Percentiles rank a stretch among this genome's conserved stretches.
Evolutionary conservation across 2,888 invertebrate species (phyloP).

Genomic region (Noctuana brunneofusca): DNA sequence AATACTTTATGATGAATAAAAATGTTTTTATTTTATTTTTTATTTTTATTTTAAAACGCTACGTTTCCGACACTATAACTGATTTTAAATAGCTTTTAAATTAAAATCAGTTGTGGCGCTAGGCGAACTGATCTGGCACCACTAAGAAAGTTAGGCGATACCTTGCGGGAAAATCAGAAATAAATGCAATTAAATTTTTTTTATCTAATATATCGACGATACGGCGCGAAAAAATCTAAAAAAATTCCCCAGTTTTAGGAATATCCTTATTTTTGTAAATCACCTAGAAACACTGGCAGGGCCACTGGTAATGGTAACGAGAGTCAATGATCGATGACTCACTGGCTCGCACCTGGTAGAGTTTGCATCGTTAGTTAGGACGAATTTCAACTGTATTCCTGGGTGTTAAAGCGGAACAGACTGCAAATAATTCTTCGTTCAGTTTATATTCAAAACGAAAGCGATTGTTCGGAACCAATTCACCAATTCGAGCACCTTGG

Average conservation of each 20-base stretch:
- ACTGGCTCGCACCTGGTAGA: constrained; percentile 45
- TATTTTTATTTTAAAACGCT: too few species aligned
- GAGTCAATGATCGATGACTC: constrained; percentile 63
- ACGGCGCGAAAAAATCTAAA: too few species aligned
- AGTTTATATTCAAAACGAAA: constrained; percentile 30
- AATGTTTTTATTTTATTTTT: too few species aligned
- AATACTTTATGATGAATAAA: too few species aligned
- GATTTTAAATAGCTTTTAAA: too few species aligned
- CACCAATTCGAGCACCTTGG: constrained; percentile 25
- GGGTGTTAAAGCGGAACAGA: neutral
- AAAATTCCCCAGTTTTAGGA: neutral
- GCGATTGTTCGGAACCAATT: constrained; percentile 29
- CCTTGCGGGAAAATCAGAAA: too few species aligned
- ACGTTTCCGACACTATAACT: too few species aligned
- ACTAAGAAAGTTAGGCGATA: too few species aligned
- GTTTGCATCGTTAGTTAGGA: neutral
- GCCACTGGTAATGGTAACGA: constrained; percentile 16
- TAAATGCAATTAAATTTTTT: too few species aligned
- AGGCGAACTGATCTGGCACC: too few species aligned
- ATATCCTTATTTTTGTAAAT: constrained; percentile 5
- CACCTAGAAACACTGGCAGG: constrained; percentile 6
- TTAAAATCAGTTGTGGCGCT: too few species aligned
- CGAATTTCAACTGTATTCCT: neutral
- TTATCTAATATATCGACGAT: too few species aligned
- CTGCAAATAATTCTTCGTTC: constrained; percentile 9